Base-by-base conservation (phyloP, 2,888 invertebrate species). In the Ochropleura plecta region DNA sequence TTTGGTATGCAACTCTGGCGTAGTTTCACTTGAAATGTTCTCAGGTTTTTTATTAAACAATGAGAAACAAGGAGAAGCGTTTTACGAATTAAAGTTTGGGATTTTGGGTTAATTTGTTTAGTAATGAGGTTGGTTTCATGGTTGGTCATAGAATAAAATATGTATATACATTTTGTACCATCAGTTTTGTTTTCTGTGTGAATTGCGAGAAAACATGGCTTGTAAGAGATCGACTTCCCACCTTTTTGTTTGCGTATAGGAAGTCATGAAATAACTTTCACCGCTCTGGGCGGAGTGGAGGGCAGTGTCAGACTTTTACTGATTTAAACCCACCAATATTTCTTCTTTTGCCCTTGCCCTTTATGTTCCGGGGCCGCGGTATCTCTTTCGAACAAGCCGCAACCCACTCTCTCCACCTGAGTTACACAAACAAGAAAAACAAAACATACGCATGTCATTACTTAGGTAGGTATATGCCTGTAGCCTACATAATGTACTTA, bases 11-110 rank as follows among this genome's bases (percentile, higher is more conserved):
- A 55, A 20, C 48, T 20, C 40, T 18, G 42, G 51, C 44, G 12
- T 10, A 46, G 16, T 63, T 78, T 78, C 14, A 70, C 40, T 76
- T 63, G 3, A 20, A 55, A 46, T 46, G 42, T 51, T 12, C 46
- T 7, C 12, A 14, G 44, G 20, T 0, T 42, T 30, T 57, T 64
- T 18, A 46, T 20, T 5, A 57, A 57, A 49, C 9, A 9, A n/a
- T 12, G 1, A 62, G 40, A 48, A 30, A 49, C 20, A 60, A 30
- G 30, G 30, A 2, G 30, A 3, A 30, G 30, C 30, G 30, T 30
- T 30, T 30, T 30, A 30, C 30, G 30, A 30, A 30, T 30, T 14
- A 14, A 18, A 14, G 5, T 65, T 44, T 9, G 5, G 12, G 10
- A 16, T 73, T 57, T 42, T 30, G n/a, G 0, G 10, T 71, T 18